Evolutionary conservation across 1,140 invertebrate species (phyloP).

Genomic region (Papilio xuthus): DNA sequence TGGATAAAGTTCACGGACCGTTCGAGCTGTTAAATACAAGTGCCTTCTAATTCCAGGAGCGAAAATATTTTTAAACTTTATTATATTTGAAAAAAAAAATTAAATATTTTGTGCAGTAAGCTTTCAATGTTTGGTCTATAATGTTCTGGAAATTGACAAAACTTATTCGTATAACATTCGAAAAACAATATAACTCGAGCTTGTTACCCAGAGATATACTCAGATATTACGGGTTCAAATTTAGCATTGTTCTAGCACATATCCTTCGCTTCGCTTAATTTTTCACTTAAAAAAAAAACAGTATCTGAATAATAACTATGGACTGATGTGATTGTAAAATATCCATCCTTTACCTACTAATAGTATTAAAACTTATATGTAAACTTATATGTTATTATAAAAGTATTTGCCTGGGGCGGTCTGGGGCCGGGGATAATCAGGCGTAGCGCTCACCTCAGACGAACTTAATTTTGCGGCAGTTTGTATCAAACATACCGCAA

Average conservation of each 20-base stretch:
- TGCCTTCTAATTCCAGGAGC: slow-evolving; percentile 20
- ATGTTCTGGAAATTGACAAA: no score
- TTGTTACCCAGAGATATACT: no score
- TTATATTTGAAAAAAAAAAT: neutral
- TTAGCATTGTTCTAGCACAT: no score
- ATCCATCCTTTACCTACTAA: neutral
- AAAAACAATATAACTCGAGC: no score
- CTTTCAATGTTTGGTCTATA: no score
- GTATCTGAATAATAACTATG: neutral
- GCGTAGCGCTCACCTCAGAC: slow-evolving; percentile 30
- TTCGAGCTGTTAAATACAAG: slow-evolving; percentile 15
- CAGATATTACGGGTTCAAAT: no score
- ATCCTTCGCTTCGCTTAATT: no score
- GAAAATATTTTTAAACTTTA: neutral
- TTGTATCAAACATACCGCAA: slow-evolving; percentile 33
- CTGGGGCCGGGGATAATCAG: slow-evolving; percentile 29
- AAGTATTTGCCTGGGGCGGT: neutral
- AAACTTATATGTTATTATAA: slow-evolving; percentile 20
- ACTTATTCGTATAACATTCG: no score
- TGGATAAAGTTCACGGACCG: slow-evolving; percentile 21
- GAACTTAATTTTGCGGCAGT: slow-evolving; percentile 35
- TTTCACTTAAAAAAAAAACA: no score
- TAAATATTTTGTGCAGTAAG: no score
- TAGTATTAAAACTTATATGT: slow-evolving; percentile 4
- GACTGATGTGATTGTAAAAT: neutral